Conservation (phyloP, 2,797 vertebrate species). For the Hemitrygon akajei region DNA sequence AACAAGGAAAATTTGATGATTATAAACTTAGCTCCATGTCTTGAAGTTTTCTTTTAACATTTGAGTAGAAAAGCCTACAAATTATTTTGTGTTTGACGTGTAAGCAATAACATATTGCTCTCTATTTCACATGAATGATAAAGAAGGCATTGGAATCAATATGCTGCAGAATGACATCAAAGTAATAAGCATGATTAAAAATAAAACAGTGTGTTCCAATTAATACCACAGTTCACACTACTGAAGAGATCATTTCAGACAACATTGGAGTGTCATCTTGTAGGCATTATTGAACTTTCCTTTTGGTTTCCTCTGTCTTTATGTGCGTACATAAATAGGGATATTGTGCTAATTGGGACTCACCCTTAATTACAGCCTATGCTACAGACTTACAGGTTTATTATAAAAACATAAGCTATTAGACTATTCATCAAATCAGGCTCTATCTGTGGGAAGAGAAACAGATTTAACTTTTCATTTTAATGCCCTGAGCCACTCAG, state of each 20-base stretch:
- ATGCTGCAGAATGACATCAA: slow-evolving; percentile 1
- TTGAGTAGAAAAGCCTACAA: not conserved
- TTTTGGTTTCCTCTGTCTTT: not conserved
- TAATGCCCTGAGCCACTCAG: too few relatives aligned
- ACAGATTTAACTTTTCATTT: too few relatives aligned
- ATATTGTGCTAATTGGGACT: not conserved
- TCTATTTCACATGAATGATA: not conserved
- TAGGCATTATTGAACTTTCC: not conserved
- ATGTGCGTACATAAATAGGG: not conserved
- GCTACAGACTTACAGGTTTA: not conserved
- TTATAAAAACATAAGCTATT: too few relatives aligned
- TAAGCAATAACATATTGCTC: not conserved
- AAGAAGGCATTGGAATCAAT: not conserved
- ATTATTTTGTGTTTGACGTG: not conserved
- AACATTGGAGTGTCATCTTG: not conserved
- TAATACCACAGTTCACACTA: not conserved
- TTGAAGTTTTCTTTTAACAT: not conserved
- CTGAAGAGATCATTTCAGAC: not conserved
- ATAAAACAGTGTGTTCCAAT: not conserved
- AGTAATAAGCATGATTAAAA: not conserved
- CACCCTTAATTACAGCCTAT: too few relatives aligned
- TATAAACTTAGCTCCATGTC: not conserved
- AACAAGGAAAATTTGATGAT: not conserved
- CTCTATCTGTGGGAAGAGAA: too few relatives aligned
- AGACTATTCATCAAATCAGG: too few relatives aligned